phyloP scores from a whole-genome alignment of 2,888 invertebrate genomes.

The Plagodis dolabraria region DNA sequence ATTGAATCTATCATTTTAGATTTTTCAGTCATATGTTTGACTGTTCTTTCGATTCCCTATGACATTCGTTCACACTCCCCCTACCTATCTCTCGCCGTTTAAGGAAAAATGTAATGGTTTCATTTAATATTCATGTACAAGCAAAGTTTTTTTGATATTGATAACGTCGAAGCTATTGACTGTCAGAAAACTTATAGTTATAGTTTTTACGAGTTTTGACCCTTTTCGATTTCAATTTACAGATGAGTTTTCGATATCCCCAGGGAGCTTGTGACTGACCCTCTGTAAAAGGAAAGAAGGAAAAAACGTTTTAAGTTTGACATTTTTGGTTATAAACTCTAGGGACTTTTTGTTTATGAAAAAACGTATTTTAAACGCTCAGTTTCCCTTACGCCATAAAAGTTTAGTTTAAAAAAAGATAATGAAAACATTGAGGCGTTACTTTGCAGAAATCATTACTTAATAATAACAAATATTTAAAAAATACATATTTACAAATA shows the following conservation, averaged over 20 bases:
- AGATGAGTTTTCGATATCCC: slow-evolving; percentile 69
- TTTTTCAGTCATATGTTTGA: too few species aligned
- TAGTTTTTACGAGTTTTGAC: slow-evolving; percentile 66
- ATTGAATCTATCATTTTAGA: too few species aligned
- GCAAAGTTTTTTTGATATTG: slow-evolving; percentile 20
- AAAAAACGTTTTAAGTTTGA: slow-evolving; percentile 55
- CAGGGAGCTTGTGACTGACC: slow-evolving; percentile 56
- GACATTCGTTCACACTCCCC: too few species aligned
- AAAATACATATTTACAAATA: too few species aligned
- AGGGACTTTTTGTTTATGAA: slow-evolving; percentile 20
- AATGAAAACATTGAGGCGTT: too few species aligned
- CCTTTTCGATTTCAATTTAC: slow-evolving; percentile 76
- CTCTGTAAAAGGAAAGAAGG: slow-evolving; percentile 59
- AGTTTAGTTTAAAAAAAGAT: too few species aligned
- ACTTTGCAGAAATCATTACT: too few species aligned
- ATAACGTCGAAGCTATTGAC: slow-evolving; percentile 42
- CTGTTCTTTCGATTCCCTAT: too few species aligned
- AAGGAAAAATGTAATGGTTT: neutral
- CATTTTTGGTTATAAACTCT: slow-evolving; percentile 36
- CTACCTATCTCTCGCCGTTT: too few species aligned
- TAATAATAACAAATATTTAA: too few species aligned
- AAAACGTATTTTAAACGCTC: too few species aligned
- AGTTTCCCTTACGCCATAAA: too few species aligned
- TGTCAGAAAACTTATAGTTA: slow-evolving; percentile 63
- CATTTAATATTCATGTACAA: neutral